A percentile compares a stretch with the other conserved stretches of the same genome.
Conservation (phyloP, 2,888 invertebrate species). For the Drosophila siamana region DNA sequence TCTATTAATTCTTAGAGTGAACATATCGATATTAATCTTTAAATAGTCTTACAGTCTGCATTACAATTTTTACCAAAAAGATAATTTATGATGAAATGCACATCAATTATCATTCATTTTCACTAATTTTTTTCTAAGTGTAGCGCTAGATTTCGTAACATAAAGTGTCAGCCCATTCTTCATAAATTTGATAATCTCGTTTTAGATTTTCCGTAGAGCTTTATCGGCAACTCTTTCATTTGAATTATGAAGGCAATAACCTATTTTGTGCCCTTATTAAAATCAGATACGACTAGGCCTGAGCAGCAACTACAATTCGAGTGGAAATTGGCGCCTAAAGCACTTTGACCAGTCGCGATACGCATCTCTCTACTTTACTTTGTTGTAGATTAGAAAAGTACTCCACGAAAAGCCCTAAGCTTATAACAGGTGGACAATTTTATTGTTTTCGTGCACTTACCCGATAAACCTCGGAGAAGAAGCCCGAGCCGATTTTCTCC, state of each 20-base stretch:
- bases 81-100: too few species aligned
- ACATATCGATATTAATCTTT: too few species aligned
- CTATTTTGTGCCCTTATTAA: neutral
- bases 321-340: neutral
- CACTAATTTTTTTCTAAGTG: neutral
- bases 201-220: neutral
- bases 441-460: slow-evolving; percentile 87
- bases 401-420: neutral
- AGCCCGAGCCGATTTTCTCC: slow-evolving; percentile 97
- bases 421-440: neutral
- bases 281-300: neutral
- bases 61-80: too few species aligned
- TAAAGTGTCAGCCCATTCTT: too few species aligned
- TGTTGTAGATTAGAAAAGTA: neutral
- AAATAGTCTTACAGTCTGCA: too few species aligned
- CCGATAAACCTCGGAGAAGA: slow-evolving; percentile 99
- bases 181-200: neutral
- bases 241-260: slow-evolving; percentile 1
- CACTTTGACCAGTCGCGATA: neutral
- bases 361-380: neutral
- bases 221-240: neutral
- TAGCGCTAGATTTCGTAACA: neutral
- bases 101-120: too few species aligned
- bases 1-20: too few species aligned
- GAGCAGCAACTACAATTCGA: neutral